Evolutionary conservation across 2,888 invertebrate species (phyloP), one percentile per base, ranked within the genome.

Genomic region (Autographa gamma): DNA sequence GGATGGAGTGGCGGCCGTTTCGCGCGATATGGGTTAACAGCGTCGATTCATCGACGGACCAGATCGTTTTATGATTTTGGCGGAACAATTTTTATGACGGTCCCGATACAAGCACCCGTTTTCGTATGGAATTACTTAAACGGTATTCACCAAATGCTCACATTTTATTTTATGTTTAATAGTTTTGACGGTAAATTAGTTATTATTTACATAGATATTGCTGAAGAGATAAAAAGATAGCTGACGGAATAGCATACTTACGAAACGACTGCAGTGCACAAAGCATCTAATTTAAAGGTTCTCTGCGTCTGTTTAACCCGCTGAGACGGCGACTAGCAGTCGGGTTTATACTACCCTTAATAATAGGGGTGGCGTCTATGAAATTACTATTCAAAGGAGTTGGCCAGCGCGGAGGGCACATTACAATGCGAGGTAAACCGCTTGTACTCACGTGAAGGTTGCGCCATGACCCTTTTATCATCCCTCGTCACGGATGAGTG

Each of bases 11-110:
- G 86, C 85, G 87, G 88, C 89, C 88, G 89, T 90, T 93, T 89
- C 85, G 80, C 83, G 82, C 90, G 90, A 92, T 91, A 91, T 88
- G 88, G 92, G 90, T 89, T 91, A 91, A 93, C 91, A 90, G 88
- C 88, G 82, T 76, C 90, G 88, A 92, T 93, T 91, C 90, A 91
- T 90, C 89, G 90, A 84, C 84, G 83, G 85, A 88, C 89, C 89
- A 90, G 89, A 93, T 93, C 91, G 90, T 89, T 93, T 93, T 93
- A 93, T 93, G 92, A 93, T 92, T 89, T 90, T 74, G 84, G 74
- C 79, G 76, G 81, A 86, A 86, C 86, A 84, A 86, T 87, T 90
- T 92, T 91, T 91, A 90, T 87, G 73, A 79, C 73, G 80, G 77
- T 79, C 54, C 73, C 81, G 76, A 83, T 83, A 81, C 84, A 80